These are phyloP conservation scores for Polydrusus tereticollis DNA, from an alignment of 2,888 invertebrate species.

Conservation along the genomic window DNA sequence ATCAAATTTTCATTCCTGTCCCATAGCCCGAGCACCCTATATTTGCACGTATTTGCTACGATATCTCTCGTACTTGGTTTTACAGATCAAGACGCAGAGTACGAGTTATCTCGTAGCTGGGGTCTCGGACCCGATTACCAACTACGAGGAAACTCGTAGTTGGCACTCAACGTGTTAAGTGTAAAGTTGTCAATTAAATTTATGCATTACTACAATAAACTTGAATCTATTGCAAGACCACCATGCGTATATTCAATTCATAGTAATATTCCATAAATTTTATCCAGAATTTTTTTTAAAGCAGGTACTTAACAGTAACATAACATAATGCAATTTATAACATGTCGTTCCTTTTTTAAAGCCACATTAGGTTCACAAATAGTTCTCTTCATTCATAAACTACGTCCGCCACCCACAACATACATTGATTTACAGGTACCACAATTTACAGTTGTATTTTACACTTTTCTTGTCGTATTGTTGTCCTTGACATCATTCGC, in stretches of 20 bases:
- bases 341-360: conserved; percentile 11
- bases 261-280: background rate
- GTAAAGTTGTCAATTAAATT: too few species aligned
- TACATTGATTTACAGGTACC: conserved; percentile 32
- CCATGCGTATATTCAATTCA: conserved; percentile 4
- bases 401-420: conserved; percentile 33
- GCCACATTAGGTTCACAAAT: conserved; percentile 32
- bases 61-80: too few species aligned
- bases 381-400: conserved; percentile 33
- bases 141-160: too few species aligned
- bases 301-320: conserved; percentile 20
- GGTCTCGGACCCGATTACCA: too few species aligned
- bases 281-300: background rate
- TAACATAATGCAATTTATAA: conserved; percentile 28
- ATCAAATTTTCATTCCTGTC: too few species aligned
- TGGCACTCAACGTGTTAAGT: too few species aligned
- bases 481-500: conserved; percentile 30
- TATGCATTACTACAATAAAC: too few species aligned
- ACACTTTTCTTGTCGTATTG: conserved; percentile 9
- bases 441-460: conserved; percentile 38
- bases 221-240: background rate
- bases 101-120: too few species aligned
- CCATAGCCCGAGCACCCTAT: too few species aligned
- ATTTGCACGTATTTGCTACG: too few species aligned
- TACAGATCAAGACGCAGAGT: too few species aligned